phyloP scores from a whole-genome alignment of 2,888 invertebrate species.

The Pemphredon lugubris region DNA sequence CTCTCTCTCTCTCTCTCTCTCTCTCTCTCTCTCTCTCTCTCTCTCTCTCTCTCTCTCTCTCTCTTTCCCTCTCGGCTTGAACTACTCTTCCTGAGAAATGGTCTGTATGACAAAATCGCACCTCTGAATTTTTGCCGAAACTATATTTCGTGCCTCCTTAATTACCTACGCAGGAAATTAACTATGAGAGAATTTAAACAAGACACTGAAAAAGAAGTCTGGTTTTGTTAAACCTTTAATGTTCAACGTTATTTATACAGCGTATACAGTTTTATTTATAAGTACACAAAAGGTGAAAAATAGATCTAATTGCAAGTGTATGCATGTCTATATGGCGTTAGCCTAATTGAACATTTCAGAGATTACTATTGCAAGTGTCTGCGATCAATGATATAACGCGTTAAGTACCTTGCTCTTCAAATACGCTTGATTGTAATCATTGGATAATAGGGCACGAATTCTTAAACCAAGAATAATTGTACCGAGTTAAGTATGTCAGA shows the following conservation, averaged over 20 bases:
- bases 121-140: no score
- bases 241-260: slow-evolving; percentile 20
- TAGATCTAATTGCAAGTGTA: slow-evolving; percentile 5
- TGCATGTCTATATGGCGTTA: neutral
- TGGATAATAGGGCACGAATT: slow-evolving; percentile 45
- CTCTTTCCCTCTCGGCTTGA: slow-evolving; percentile 35
- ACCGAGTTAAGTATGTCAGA: slow-evolving; percentile 11
- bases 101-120: neutral
- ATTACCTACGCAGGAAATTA: no score
- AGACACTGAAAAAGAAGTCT: no score
- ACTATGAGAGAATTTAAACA: no score
- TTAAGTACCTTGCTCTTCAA: slow-evolving; percentile 27
- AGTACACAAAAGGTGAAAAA: slow-evolving; percentile 32
- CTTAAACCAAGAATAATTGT: slow-evolving; percentile 33
- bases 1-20: no score
- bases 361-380: neutral
- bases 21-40: no score
- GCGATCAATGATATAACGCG: neutral
- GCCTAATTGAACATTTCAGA: neutral
- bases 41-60: no score
- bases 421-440: slow-evolving; percentile 27
- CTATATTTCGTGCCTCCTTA: no score
- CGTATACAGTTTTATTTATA: slow-evolving; percentile 23
- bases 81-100: slow-evolving; percentile 42
- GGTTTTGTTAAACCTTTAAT: slow-evolving; percentile 16